phyloP scores from a whole-genome alignment of 2,113 vertebrate species.

The Dolichotis patagonum region DNA sequence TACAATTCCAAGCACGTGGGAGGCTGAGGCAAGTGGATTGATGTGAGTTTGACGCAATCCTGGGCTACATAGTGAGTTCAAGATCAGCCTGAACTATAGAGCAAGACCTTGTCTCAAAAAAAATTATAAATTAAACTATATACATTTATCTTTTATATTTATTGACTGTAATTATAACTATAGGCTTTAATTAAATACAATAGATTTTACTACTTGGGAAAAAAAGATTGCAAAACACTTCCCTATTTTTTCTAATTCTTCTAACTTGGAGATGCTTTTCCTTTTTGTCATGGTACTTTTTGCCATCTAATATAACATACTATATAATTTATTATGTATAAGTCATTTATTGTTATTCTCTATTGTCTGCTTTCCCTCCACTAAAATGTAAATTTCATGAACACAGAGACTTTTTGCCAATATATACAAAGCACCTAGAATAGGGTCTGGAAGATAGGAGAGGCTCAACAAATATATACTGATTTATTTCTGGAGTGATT shows the following conservation, averaged over 20 bases:
- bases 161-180: not conserved
- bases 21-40: not conserved
- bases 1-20: not conserved
- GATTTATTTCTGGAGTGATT: not conserved
- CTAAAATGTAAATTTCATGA: not conserved
- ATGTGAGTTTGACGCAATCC: not conserved
- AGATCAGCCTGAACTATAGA: not conserved
- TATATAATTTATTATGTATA: not conserved
- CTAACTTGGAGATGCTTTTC: not conserved
- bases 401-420: not conserved
- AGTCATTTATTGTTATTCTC: not conserved
- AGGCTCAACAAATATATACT: not conserved
- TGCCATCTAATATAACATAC: not conserved
- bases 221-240: not conserved
- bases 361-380: not conserved
- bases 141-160: not conserved
- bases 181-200: conserved; percentile 14
- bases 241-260: not conserved
- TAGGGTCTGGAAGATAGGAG: not conserved
- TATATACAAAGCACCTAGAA: not conserved
- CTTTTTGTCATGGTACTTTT: not conserved
- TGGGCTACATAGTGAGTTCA: not conserved
- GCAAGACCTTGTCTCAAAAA: not conserved
- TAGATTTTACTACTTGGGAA: not conserved
- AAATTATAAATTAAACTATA: not conserved